Conservation (phyloP, 1,140 invertebrate species). For the Lasioglossum albipes region DNA sequence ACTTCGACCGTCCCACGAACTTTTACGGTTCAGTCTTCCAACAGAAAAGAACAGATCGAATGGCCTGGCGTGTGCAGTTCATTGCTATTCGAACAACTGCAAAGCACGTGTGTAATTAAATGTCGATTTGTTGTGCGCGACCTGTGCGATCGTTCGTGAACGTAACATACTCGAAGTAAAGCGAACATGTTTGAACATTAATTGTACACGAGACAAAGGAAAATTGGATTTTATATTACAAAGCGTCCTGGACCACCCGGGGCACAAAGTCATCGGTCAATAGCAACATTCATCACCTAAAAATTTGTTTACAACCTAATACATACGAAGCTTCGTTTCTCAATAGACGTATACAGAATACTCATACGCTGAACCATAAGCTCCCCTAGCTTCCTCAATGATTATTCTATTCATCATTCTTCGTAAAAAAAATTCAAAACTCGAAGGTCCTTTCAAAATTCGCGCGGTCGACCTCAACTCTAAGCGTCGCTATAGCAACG, state of each 20-base stretch:
- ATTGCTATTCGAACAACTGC: not conserved
- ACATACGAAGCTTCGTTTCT: not conserved
- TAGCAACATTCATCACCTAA: not conserved
- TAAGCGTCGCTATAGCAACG: no score
- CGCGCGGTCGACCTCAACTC: no score
- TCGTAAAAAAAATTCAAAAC: no score
- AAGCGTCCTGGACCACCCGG: not conserved
- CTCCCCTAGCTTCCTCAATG: no score
- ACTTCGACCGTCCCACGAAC: not conserved
- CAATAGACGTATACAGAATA: not conserved
- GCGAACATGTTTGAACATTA: conserved; percentile 8
- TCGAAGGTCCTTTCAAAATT: no score
- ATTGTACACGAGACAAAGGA: not conserved
- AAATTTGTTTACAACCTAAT: no score
- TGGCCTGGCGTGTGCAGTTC: not conserved
- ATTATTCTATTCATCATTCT: no score
- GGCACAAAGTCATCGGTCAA: conserved; percentile 21
- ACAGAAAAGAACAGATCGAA: not conserved
- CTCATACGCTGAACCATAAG: not conserved
- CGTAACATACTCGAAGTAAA: conserved; percentile 18
- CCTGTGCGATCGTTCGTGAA: conserved; percentile 23
- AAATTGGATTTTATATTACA: not conserved
- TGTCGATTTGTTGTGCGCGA: conserved; percentile 19
- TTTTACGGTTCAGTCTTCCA: not conserved
- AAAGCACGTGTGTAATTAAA: not conserved